Conservation (phyloP, 2,888 invertebrate genomes). For the Drosophila anomelani region DNA sequence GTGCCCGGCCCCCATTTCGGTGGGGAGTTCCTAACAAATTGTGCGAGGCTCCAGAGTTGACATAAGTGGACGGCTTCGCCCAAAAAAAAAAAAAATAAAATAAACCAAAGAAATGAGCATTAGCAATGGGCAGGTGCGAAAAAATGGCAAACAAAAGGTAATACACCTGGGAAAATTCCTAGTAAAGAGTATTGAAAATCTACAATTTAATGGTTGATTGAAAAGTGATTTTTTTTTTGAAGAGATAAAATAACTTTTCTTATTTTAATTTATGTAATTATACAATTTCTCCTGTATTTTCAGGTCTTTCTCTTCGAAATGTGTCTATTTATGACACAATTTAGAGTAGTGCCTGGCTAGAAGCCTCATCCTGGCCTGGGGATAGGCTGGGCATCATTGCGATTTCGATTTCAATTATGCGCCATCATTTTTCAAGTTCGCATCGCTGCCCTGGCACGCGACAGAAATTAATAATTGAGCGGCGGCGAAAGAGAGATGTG, state of each 20-base stretch:
- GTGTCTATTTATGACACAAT: not conserved
- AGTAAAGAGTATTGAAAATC: not conserved
- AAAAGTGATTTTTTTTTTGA: no score
- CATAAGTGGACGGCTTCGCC: slow-evolving; percentile 31
- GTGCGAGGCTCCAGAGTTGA: slow-evolving; percentile 59
- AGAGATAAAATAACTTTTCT: no score
- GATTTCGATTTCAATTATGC: slow-evolving; percentile 79
- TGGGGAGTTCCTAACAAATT: slow-evolving; percentile 59
- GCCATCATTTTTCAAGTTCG: slow-evolving; percentile 78
- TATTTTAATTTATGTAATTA: no score
- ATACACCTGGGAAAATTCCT: not conserved
- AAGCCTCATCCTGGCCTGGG: no score
- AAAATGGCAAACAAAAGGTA: not conserved
- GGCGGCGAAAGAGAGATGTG: slow-evolving; percentile 31
- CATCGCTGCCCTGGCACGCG: slow-evolving; percentile 65
- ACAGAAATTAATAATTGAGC: slow-evolving; percentile 79
- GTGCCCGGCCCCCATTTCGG: slow-evolving; percentile 8
- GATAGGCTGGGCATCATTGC: slow-evolving; percentile 63
- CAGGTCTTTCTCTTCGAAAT: not conserved
- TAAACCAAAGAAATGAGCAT: not conserved
- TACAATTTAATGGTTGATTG: not conserved
- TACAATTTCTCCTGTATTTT: not conserved
- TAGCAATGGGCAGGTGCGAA: slow-evolving; percentile 21
- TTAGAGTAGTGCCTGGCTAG: not conserved
- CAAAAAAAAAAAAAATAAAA: slow-evolving; percentile 9